A percentile compares a stretch with the other conserved stretches of the same genome.
Evolutionary conservation across 1,140 invertebrate species (phyloP).

Genomic region (Leptopilina boulardi): DNA sequence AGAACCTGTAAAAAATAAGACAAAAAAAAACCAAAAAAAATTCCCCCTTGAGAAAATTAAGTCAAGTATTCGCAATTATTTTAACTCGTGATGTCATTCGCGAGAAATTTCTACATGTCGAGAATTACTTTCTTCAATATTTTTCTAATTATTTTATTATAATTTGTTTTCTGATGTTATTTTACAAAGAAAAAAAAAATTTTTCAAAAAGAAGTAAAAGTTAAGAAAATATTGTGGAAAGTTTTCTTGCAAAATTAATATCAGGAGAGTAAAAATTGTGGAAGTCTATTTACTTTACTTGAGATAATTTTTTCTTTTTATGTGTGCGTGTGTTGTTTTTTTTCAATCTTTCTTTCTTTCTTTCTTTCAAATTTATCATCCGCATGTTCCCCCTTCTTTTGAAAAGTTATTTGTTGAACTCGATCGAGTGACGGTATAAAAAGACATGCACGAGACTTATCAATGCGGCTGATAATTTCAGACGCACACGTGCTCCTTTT

Average conservation of each 20-base stretch:
- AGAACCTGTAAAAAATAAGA: neutral
- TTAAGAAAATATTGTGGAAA: slow-evolving; percentile 8
- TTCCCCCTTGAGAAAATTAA: neutral
- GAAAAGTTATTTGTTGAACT: slow-evolving; percentile 20
- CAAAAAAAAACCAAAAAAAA: neutral
- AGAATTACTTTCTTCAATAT: too few relatives aligned
- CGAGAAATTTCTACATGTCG: neutral
- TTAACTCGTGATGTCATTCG: neutral
- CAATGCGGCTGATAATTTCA: slow-evolving; percentile 54
- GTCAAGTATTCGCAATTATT: slow-evolving; percentile 14
- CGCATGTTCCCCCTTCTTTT: neutral
- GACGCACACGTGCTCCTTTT: slow-evolving; percentile 58
- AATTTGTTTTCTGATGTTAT: too few relatives aligned
- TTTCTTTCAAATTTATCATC: slow-evolving; percentile 1
- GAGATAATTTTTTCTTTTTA: slow-evolving; percentile 13
- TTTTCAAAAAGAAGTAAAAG: too few relatives aligned
- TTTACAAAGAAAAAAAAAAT: too few relatives aligned
- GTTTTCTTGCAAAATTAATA: slow-evolving; percentile 11
- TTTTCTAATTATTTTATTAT: too few relatives aligned
- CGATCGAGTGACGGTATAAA: slow-evolving; percentile 25
- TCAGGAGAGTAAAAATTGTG: slow-evolving; percentile 2
- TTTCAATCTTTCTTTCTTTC: too few relatives aligned
- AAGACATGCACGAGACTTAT: slow-evolving; percentile 59
- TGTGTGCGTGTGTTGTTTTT: too few relatives aligned
- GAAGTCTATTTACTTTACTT: slow-evolving; percentile 5